These are phyloP conservation scores for Aphrocallistes beatrix DNA, from an alignment of 37 sponge, comb jelly and placozoan species.

Conservation along the genomic window DNA sequence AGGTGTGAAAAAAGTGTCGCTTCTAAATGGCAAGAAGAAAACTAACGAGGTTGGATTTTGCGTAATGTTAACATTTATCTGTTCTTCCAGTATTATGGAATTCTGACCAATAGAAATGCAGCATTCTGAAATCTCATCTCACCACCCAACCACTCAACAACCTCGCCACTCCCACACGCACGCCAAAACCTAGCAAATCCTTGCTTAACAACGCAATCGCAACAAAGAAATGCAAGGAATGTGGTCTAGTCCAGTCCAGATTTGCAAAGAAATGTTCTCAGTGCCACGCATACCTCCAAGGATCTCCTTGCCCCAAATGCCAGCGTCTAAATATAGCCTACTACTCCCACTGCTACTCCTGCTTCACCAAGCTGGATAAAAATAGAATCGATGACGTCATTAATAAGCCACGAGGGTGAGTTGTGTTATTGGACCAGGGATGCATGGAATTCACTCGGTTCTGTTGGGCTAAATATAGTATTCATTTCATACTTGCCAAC, in stretches of 20 bases:
- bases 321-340: background rate
- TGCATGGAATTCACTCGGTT: no score
- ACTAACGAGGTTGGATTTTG: no score
- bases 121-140: background rate
- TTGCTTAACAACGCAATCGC: background rate
- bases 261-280: constrained; percentile 17
- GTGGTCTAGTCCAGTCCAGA: background rate
- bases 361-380: constrained; percentile 3
- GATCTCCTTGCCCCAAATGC: background rate
- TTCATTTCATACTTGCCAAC: no score
- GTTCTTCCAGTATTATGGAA: no score
- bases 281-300: constrained; percentile 1
- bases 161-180: background rate
- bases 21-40: no score
- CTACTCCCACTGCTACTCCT: background rate
- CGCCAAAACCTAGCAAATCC: background rate
- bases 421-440: no score
- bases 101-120: background rate
- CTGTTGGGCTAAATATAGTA: no score
- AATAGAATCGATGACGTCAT: background rate
- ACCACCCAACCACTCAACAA: background rate
- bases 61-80: no score
- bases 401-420: constrained; percentile 4
- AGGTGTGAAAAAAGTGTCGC: no score
- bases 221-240: constrained; percentile 14